Evolutionary conservation across 2,113 vertebrate genomes (phyloP).

Genomic region (Otocyon megalotis): DNA sequence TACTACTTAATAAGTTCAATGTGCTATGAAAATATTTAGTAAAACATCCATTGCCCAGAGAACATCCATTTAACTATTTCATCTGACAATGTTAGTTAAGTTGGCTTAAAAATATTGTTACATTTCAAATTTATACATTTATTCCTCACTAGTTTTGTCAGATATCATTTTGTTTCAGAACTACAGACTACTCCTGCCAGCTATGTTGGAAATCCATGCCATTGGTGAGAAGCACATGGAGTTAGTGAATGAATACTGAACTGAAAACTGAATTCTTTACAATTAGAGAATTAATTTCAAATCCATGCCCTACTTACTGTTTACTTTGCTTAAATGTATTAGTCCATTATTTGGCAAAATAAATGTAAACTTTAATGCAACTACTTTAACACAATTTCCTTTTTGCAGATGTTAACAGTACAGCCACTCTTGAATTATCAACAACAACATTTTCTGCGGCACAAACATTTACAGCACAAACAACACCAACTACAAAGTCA

Average conservation of each 20-base stretch:
- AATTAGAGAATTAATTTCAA: not conserved
- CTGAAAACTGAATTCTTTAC: not conserved
- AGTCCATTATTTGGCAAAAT: not conserved
- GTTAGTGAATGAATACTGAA: not conserved
- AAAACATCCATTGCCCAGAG: not conserved
- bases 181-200: not conserved
- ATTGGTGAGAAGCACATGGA: not conserved
- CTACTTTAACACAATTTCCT: not conserved
- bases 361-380: constrained; percentile 42
- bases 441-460: accelerated
- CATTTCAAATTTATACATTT: not conserved
- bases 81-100: not conserved
- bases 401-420: accelerated
- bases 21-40: constrained; percentile 2
- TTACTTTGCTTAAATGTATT: not conserved
- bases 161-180: not conserved
- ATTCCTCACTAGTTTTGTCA: constrained; percentile 25
- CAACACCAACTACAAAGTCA: accelerated
- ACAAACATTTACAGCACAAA: accelerated
- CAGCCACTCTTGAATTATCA: accelerated
- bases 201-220: not conserved
- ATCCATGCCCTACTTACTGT: not conserved
- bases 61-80: not conserved
- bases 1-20: not conserved
- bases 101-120: not conserved